Evolutionary conservation across 2,888 invertebrate genomes (phyloP), one percentile per base, ranked within the genome.

Genomic region (Platerodrilus igneus): DNA sequence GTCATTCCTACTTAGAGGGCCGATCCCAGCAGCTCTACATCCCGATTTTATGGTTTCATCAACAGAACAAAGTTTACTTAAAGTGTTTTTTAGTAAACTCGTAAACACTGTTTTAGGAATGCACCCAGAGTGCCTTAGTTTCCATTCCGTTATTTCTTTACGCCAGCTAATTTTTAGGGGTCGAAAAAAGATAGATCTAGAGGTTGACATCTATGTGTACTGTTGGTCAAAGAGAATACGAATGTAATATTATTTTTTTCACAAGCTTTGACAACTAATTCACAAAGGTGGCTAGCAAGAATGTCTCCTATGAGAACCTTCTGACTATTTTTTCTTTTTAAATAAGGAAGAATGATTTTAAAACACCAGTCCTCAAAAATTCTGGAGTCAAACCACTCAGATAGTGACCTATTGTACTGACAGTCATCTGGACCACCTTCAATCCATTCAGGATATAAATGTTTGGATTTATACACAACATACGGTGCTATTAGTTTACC

Each of bases 301-400:
- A 61, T 64, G 45, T 64, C 56, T 8, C 60, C 59, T 35, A 65
- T 53, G 8, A 59, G 17, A 17, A 58, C 50, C 41, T 59, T 60
- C 16, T 21, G 48, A 10, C 57, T 58, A 13, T 21, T 26, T 28
- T 46, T 40, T 41, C 49, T 41, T 46, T 47, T 41, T 23, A 53
- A 37, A 46, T 47, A 47, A 16, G 55, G 52, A 19, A 64, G 23
- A 22, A 49, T 37, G 4, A 39, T 33, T 15, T 55, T 33, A 15
- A 43, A 28, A 19, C 53, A 55, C 52, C 52, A 55, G 36, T 56
- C 50, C 37, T 53, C 48, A 41, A 53, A 50, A 20, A 21, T 38
- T 6, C 22, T 4, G 5, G 29, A 15, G 19, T 54, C 50, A 45
- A 63, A 59, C 62, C 61, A 63, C 2, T 60, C 62, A 34, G 45